Base-by-base conservation (phyloP, 2,888 invertebrate genomes). In the Eledona agricola region DNA sequence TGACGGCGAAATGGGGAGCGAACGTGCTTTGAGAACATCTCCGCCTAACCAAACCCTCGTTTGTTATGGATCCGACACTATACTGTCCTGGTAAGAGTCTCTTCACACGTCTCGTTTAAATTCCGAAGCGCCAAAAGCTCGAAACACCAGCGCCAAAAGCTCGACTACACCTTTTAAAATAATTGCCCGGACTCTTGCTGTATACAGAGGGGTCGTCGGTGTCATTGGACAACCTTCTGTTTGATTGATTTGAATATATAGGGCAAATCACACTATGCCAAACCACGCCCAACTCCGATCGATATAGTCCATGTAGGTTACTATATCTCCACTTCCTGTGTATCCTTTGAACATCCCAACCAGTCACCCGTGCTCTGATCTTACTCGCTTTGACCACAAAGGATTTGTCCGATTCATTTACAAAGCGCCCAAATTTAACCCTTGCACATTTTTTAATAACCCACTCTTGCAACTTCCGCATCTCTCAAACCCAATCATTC, bases 31-130 rank as follows among this genome's bases (percentile, higher is more conserved):
- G 64, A 53, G 50, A 57, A 51, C 49, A 60, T 46, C 60, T 55
- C 60, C 57, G 60, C 56, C 51, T 55, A 62, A 55, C 43, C 55
- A 55, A 61, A 58, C 57, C 58, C 55, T 38, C 51, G 53, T 62
- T 64, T 67, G 69, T 69, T 67, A 74, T 74, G 74, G 73, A 73
- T 68, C 65, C 70, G 60, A 62, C 71, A 58, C 64, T 72, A 51
- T 72, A 72, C 63, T 72, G 69, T 62, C 70, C 73, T 61, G 73
- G 74, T 74, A 72, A 74, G 73, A 51, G 46, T 37, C 22, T 42
- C 45, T 37, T 20, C 37, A 25, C 47, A 47, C 47, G 35, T 23
- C 7, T 19, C 47, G 37, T 45, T 45, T 34, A 45, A 45, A 45
- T 34, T 31, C 34, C 31, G 25, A 45, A 45, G 31, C 47, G 47